Conservation (phyloP, 2,888 invertebrate genomes). For the Epinotia bilunana region DNA sequence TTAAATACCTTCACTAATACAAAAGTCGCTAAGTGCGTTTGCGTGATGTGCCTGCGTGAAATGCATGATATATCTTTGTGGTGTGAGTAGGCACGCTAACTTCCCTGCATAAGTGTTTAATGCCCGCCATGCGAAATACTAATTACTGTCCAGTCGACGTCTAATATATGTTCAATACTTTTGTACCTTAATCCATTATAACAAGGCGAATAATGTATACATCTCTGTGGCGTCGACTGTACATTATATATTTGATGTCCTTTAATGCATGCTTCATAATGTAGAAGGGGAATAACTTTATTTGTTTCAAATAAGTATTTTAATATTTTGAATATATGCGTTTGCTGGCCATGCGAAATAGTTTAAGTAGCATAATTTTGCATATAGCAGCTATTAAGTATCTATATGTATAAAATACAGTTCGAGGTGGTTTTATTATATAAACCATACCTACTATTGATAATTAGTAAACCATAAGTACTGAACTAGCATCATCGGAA, state of each 20-base stretch:
- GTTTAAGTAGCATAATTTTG: not conserved
- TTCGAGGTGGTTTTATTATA: too few relatives aligned
- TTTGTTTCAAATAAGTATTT: not conserved
- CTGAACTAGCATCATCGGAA: too few relatives aligned
- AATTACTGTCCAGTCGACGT: not conserved
- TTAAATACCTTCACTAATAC: not conserved
- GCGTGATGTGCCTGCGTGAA: not conserved
- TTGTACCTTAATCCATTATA: too few relatives aligned
- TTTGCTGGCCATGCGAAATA: conserved; percentile 3
- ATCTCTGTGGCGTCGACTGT: not conserved
- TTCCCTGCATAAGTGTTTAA: not conserved
- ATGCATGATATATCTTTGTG: not conserved
- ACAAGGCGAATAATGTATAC: too few relatives aligned
- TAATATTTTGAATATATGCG: not conserved
- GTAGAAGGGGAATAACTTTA: not conserved
- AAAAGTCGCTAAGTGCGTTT: not conserved
- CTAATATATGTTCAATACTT: too few relatives aligned
- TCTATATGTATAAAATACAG: too few relatives aligned
- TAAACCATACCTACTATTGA: too few relatives aligned
- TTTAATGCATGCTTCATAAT: too few relatives aligned
- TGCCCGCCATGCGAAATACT: conserved; percentile 25
- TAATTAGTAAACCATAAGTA: too few relatives aligned
- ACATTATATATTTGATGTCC: not conserved
- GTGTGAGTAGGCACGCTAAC: not conserved
- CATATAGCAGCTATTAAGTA: too few relatives aligned